phyloP scores from a whole-genome alignment of 1,140 invertebrate genomes.

The Scaptodrosophila lebanonensis region DNA sequence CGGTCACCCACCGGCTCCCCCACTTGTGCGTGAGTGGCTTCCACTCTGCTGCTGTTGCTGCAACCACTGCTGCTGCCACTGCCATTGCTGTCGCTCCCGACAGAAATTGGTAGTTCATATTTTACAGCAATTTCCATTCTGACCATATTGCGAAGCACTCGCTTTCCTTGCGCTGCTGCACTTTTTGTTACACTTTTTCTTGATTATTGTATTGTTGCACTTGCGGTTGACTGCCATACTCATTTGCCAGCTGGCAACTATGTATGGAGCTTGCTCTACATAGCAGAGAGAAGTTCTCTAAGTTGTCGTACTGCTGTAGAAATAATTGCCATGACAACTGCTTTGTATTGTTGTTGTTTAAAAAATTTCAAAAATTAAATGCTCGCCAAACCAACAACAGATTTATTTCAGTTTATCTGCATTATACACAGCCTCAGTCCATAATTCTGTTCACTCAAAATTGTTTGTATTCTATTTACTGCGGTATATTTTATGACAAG shows the following conservation, averaged over 20 bases:
- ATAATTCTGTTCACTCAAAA: no score
- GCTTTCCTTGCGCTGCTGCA: not conserved
- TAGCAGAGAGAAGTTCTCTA: no score
- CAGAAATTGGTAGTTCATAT: conserved; percentile 72
- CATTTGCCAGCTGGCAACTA: no score
- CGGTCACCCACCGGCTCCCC: not conserved
- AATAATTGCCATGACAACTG: no score
- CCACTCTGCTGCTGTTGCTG: conserved; percentile 20
- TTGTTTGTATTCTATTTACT: conserved; percentile 29
- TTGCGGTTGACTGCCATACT: no score
- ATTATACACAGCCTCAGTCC: no score
- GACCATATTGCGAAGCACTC: conserved; percentile 52
- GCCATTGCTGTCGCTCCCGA: conserved; percentile 56
- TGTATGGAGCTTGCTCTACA: no score
- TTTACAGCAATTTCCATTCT: conserved; percentile 74
- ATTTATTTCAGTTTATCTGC: no score
- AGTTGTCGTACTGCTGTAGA: no score
- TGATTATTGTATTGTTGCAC: conserved; percentile 2
- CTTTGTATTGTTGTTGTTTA: not conserved
- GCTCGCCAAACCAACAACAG: no score
- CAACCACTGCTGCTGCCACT: conserved; percentile 23
- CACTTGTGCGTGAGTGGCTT: conserved; percentile 35
- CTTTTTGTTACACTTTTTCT: conserved; percentile 8
- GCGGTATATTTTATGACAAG: conserved; percentile 31
- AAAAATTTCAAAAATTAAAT: no score